Base-by-base conservation (phyloP, 2,113 vertebrate genomes). In the Furnarius figulus region DNA sequence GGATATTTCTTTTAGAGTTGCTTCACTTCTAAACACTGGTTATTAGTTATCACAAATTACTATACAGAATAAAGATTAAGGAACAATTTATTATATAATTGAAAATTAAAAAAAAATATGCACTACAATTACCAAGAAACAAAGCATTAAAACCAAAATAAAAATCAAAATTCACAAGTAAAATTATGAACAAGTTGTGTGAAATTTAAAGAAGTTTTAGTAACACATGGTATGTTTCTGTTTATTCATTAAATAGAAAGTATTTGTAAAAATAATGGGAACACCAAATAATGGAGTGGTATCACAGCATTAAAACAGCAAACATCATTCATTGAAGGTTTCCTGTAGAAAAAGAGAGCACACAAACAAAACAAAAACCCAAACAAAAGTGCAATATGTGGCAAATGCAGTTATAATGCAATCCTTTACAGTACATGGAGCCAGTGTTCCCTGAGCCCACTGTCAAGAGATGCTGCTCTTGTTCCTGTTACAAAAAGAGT, bases 371-470 rank as follows among this genome's bases (percentile, higher is more conserved):
- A 20, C 2, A 19, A 39, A 19, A 39, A 4, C 0, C 50, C 18
- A 20, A 2, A 42, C 2, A 11, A 88, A 74, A 53, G 20, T 5
- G 23, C 19, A 44, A 4, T 7, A 21, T 22, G 40, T 61, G 35
- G n/a, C 8, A 92, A 85, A 78, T 23, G 22, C 25, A 82, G 12
- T 63, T 63, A n/a, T 8, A 31, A 73, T 65, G 3, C 39, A 89
- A 76, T 59, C 95, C 70, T 93, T 97, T 93, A 71, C 90, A 97
- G 93, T 79, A 93, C 84, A 95, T 93, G 42, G 76, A 95, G 50
- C 97, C 95, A 16, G 95, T 95, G 58, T 77, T 97, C 96, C 85
- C 91, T 94, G 98, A 98, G 16, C 47, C 30, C 80, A 91, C 37
- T 90, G 72, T 39, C 97, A 96, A 80, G 37, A 90, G 55, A 90